A percentile compares a stretch with the other conserved stretches of the same genome.
phyloP scores from a whole-genome alignment of 2,888 invertebrate genomes.

The Melieria omissa region DNA sequence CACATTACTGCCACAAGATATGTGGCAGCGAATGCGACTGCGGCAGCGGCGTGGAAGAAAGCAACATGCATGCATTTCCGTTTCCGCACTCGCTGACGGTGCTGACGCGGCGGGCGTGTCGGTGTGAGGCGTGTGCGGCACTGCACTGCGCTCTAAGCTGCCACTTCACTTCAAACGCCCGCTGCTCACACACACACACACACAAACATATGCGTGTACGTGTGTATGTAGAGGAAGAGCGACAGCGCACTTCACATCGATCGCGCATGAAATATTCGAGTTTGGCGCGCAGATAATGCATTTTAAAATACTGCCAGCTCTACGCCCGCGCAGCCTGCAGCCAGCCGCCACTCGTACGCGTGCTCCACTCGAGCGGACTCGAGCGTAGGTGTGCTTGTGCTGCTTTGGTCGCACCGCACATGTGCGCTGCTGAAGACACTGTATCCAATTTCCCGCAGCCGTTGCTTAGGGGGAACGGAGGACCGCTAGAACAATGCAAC shows the following conservation, averaged over 20 bases:
- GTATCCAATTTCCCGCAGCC: conserved; percentile 14
- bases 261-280: conserved; percentile 50
- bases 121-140: background rate
- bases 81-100: conserved; percentile 39
- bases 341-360: too few relatives aligned
- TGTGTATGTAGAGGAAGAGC: background rate
- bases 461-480: background rate
- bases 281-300: conserved; percentile 50
- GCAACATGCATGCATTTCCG: conserved; percentile 51
- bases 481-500: background rate
- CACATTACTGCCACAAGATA: background rate
- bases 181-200: too few relatives aligned
- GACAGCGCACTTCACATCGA: conserved; percentile 30
- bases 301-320: conserved; percentile 45
- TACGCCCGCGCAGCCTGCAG: too few relatives aligned
- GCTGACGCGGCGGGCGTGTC: background rate
- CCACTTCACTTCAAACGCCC: too few relatives aligned
- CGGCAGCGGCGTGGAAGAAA: too few relatives aligned
- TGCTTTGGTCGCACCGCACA: background rate
- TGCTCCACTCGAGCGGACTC: too few relatives aligned
- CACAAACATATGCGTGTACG: background rate
- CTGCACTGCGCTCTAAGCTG: too few relatives aligned
- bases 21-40: too few relatives aligned
- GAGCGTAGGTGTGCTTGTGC: background rate
- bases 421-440: background rate